Evolutionary conservation across 2,888 invertebrate species (phyloP).

Genomic region (Sialis fuliginosa): DNA sequence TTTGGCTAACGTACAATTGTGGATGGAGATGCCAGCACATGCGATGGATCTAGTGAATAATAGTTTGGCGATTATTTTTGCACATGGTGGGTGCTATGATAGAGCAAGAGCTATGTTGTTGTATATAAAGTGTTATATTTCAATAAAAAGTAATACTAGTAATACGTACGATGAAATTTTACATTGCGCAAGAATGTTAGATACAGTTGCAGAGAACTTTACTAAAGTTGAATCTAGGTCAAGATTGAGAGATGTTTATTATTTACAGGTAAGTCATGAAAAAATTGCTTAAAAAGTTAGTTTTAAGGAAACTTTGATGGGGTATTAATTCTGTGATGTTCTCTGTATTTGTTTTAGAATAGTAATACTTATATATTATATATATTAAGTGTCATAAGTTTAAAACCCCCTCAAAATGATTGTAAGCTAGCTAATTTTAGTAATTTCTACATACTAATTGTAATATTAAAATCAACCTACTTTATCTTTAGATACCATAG

Average conservation of each 20-base stretch:
- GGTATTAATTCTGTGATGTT: too few relatives aligned
- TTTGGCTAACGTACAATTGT: constrained; percentile 58
- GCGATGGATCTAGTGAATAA: constrained; percentile 52
- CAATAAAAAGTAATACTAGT: constrained; percentile 39
- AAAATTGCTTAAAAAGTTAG: not conserved
- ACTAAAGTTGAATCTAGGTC: constrained; percentile 58
- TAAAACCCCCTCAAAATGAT: too few relatives aligned
- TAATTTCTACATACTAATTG: too few relatives aligned
- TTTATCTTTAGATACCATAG: too few relatives aligned
- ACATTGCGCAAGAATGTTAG: constrained; percentile 40
- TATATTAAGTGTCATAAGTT: too few relatives aligned
- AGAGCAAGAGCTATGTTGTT: constrained; percentile 58
- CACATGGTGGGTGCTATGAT: constrained; percentile 69
- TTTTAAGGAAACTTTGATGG: too few relatives aligned
- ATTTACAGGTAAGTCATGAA: constrained; percentile 36
- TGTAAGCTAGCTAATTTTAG: too few relatives aligned
- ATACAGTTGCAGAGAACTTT: constrained; percentile 50
- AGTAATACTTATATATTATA: too few relatives aligned
- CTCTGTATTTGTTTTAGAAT: too few relatives aligned
- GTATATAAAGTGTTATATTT: constrained; percentile 53
- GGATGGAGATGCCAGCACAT: constrained; percentile 59
- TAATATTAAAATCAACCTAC: too few relatives aligned
- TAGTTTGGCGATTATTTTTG: constrained; percentile 51
- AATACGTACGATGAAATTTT: constrained; percentile 31
- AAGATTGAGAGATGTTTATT: constrained; percentile 54